Conservation (phyloP, 2,113 vertebrate genomes). For the Rhombomys opimus region DNA sequence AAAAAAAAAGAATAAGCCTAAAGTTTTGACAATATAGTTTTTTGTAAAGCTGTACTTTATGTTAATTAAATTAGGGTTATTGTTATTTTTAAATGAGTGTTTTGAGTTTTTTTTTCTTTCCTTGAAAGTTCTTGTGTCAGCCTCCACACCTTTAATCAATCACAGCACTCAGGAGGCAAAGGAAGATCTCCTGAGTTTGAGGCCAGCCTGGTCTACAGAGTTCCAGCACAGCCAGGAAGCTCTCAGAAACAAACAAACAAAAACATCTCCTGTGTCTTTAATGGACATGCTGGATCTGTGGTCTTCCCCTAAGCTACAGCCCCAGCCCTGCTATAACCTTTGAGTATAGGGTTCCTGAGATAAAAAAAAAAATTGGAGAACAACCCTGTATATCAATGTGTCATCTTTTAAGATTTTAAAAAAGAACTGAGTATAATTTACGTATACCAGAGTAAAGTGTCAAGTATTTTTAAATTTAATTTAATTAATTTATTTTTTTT, state of each 20-base stretch:
- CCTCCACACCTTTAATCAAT: not conserved
- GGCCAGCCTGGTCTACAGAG: not conserved
- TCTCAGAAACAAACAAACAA: not conserved
- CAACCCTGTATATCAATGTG: not conserved
- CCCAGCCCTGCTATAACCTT: not conserved
- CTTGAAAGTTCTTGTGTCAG: not conserved
- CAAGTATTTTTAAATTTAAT: not conserved
- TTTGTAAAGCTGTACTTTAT: not conserved
- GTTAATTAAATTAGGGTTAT: not conserved
- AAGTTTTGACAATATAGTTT: not conserved
- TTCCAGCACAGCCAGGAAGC: not conserved
- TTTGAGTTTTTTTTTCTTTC: not conserved
- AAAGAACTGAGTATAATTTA: constrained; percentile 17
- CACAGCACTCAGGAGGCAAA: not conserved
- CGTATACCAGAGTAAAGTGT: not conserved
- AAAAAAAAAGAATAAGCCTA: too few species aligned
- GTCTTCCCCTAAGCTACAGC: not conserved
- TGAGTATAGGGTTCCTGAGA: not conserved
- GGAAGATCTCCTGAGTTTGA: not conserved
- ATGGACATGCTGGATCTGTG: not conserved
- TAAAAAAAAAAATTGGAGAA: not conserved
- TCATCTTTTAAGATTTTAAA: not conserved
- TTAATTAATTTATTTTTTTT: too few species aligned
- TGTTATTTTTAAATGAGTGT: constrained; percentile 8
- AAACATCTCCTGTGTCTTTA: not conserved